Conservation (phyloP, 2,113 vertebrate genomes). For the Hippocampus guttulatus region DNA sequence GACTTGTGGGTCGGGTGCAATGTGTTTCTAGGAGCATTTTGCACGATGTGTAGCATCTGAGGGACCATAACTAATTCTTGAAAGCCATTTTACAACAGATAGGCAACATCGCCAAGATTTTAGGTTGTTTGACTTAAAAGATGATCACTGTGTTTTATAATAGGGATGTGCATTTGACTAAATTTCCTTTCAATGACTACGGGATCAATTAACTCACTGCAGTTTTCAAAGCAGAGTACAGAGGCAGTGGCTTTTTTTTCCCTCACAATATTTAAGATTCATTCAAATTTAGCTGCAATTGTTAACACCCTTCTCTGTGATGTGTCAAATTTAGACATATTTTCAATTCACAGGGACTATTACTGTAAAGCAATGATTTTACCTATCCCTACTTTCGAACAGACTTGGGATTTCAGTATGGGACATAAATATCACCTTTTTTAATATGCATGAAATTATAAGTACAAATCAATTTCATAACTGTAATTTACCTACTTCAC, state of each 20-base stretch:
- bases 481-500: background rate
- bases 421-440: background rate
- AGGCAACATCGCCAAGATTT: background rate
- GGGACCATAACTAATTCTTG: constrained; percentile 41
- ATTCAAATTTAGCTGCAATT: background rate
- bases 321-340: background rate
- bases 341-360: background rate
- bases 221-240: no score
- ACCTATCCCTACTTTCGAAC: constrained; percentile 1
- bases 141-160: background rate
- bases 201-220: background rate
- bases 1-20: constrained; percentile 19
- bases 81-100: constrained; percentile 33
- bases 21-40: constrained; percentile 21
- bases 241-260: background rate
- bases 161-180: no score
- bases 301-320: background rate
- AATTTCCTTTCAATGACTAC: background rate
- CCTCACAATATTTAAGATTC: background rate
- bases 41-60: constrained; percentile 26
- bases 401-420: background rate
- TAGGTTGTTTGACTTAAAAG: background rate
- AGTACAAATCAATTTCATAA: background rate
- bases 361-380: background rate
- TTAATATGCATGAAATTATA: background rate